These are phyloP conservation scores for Alauda arvensis DNA, from an alignment of 2,797 vertebrate genomes.

Conservation along the genomic window DNA sequence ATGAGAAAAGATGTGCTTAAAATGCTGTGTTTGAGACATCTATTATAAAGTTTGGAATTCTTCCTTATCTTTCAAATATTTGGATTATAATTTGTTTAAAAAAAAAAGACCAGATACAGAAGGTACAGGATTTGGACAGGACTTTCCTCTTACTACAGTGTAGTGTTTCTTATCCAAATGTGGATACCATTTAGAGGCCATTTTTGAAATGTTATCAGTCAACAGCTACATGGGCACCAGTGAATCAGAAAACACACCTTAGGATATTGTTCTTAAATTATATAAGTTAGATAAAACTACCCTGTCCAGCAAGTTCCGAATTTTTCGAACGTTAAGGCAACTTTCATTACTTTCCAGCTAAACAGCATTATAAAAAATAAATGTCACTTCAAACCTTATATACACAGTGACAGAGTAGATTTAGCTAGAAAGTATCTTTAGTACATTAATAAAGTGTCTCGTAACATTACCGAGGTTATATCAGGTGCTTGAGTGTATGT, in stretches of 20 bases:
- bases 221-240: slow-evolving; percentile 62
- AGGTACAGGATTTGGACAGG: slow-evolving; percentile 53
- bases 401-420: slow-evolving; percentile 80
- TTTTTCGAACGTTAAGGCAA: slow-evolving; percentile 86
- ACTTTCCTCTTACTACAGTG: slow-evolving; percentile 49
- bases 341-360: slow-evolving; percentile 74
- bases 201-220: slow-evolving; percentile 53
- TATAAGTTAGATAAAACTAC: slow-evolving; percentile 71
- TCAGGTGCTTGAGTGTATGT: slow-evolving; percentile 71
- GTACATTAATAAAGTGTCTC: slow-evolving; percentile 79
- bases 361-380: slow-evolving; percentile 88
- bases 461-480: slow-evolving; percentile 70
- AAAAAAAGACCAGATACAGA: slow-evolving; percentile 24
- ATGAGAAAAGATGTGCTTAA: slow-evolving; percentile 41
- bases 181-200: slow-evolving; percentile 54
- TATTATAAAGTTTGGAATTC: slow-evolving; percentile 27
- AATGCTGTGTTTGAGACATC: slow-evolving; percentile 25
- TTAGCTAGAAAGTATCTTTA: slow-evolving; percentile 76
- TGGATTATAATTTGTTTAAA: slow-evolving; percentile 32
- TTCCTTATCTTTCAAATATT: slow-evolving; percentile 44
- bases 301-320: slow-evolving; percentile 79
- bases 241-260: slow-evolving; percentile 64
- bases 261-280: slow-evolving; percentile 54
- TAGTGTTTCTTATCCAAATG: slow-evolving; percentile 47
- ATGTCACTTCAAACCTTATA: slow-evolving; percentile 84